A percentile compares a stretch with the other conserved stretches of the same genome.
Evolutionary conservation across 1,140 invertebrate genomes (phyloP).

Genomic region (Megalonaias nervosa): DNA sequence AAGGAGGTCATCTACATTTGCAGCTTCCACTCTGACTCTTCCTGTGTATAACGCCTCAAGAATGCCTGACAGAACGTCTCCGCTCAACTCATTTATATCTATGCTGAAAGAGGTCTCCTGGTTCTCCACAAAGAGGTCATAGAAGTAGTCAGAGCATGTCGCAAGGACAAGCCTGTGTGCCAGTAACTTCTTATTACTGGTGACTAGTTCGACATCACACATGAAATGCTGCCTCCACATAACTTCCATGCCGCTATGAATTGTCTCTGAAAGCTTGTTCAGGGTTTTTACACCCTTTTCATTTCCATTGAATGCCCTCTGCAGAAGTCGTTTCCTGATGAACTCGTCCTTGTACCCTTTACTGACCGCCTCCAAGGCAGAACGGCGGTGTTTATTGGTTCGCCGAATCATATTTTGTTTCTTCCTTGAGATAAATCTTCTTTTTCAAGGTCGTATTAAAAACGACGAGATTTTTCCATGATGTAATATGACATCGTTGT

Average conservation of each 20-base stretch:
- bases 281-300: conserved; percentile 37
- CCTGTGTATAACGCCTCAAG: conserved; percentile 51
- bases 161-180: conserved; percentile 48
- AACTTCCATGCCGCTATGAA: conserved; percentile 48
- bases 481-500: no score
- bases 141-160: conserved; percentile 54
- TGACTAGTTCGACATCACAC: conserved; percentile 45
- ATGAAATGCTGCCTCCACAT: conserved; percentile 51
- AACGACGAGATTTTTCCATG: no score
- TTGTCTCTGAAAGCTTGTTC: conserved; percentile 36
- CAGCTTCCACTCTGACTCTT: conserved; percentile 35
- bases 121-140: conserved; percentile 44
- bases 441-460: no score
- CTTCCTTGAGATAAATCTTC: no score
- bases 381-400: no score
- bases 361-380: no score
- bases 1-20: conserved; percentile 39
- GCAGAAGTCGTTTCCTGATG: conserved; percentile 15
- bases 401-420: no score
- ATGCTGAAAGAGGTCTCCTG: conserved; percentile 12
- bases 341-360: conserved; percentile 22
- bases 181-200: conserved; percentile 31
- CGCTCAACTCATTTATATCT: conserved; percentile 29
- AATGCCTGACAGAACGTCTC: conserved; percentile 33
- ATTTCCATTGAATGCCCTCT: conserved; percentile 29